A percentile compares a stretch with the other conserved stretches of the same genome.
Evolutionary conservation across 2,888 invertebrate species (phyloP).

Genomic region (Tetanocera ferruginea): DNA sequence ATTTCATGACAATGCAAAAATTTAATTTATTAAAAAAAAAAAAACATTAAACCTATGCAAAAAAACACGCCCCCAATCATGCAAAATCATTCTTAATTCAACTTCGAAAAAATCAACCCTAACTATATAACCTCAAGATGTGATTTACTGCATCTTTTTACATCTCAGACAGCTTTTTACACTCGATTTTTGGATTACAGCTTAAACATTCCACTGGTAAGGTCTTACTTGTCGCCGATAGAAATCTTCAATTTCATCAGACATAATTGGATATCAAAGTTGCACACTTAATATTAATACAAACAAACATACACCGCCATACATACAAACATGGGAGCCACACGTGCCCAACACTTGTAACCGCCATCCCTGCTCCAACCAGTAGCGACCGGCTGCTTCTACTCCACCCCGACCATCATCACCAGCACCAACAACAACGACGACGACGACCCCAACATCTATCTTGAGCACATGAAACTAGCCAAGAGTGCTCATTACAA

Average conservation of each 20-base stretch:
- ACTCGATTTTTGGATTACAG: no score
- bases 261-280: constrained; percentile 43
- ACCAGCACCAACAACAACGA: background rate
- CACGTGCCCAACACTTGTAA: constrained; percentile 22
- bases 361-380: background rate
- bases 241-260: constrained; percentile 28
- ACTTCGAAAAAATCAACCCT: no score
- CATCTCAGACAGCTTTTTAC: no score
- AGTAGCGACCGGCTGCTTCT: background rate
- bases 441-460: background rate
- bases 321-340: background rate
- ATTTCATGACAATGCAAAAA: no score
- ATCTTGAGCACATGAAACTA: background rate
- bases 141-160: background rate
- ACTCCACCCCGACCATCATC: background rate
- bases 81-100: no score
- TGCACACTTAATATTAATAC: constrained; percentile 15
- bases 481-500: constrained; percentile 15
- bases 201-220: background rate
- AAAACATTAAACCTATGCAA: no score
- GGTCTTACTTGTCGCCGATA: background rate
- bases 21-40: no score
- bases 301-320: background rate
- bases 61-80: no score
- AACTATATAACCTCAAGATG: background rate